Evolutionary conservation across 2,113 vertebrate genomes (phyloP), one percentile per base, ranked within the genome.

Genomic region (Chelonoidis abingdonii): DNA sequence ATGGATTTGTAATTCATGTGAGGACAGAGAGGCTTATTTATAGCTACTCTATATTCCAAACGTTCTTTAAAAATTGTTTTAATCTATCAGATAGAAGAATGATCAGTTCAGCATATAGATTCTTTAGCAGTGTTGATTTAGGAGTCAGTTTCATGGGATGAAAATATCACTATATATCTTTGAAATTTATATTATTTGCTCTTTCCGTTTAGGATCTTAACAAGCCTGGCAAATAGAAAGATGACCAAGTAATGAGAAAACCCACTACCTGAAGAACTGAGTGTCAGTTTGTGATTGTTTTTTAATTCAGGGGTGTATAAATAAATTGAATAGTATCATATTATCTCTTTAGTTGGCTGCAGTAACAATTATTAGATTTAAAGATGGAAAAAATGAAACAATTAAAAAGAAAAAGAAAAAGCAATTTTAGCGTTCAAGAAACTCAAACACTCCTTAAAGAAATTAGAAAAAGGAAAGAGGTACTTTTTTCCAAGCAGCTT

Each of bases 351-450:
- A 76, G 56, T 91, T 72, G 93, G 1, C 93, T 94, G 81, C 88
- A 79, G 75, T 97, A 94, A 95, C 87, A 96, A 97, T 88, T 89
- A 81, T 11, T 97, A 87, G 88, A 49, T 84, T 94, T 95, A 97
- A 97, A 93, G n/a, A 95, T 98, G 92, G 95, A 96, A 98, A 99
- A 97, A 98, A 99, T 99, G 98, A 99, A 99, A 98, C 99, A 99
- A 92, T 98, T 99, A 89, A 99, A 99, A 98, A 98, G 99, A 93
- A 99, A 99, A 97, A 98, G 99, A 90, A 99, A 99, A 99, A 99
- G 99, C 95, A 99, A 99, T 98, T 99, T 99, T 98, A 99, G 99
- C 5, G 99, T 99, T 92, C 99, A 99, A 97, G 99, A 99, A 98
- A 99, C 99, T 84, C 99, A 99, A 95, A 99, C 98, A 54, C 99